Conservation (phyloP, 2,113 vertebrate species). For the Corythornis cristatus region DNA sequence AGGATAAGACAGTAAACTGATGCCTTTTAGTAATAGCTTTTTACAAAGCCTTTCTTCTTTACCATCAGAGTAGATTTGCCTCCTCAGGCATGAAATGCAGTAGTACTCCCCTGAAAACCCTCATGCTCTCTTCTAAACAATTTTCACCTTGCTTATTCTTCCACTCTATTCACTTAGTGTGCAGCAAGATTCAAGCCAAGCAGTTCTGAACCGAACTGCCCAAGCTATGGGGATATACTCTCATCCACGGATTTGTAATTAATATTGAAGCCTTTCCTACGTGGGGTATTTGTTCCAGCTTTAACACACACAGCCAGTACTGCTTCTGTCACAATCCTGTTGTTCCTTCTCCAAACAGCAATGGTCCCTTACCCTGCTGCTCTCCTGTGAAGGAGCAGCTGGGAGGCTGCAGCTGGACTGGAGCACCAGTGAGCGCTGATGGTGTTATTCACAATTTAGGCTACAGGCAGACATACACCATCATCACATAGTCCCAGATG, state of each 20-base stretch:
- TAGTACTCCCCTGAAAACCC: not conserved
- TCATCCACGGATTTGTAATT: not conserved
- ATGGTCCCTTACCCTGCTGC: not conserved
- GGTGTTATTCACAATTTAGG: not conserved
- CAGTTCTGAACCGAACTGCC: conserved; percentile 8
- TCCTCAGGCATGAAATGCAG: conserved; percentile 36
- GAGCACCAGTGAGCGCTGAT: not conserved
- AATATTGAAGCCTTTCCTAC: not conserved
- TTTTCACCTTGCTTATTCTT: not conserved
- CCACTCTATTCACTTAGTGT: not conserved
- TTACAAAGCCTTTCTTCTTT: conserved; percentile 44
- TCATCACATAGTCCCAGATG: not conserved
- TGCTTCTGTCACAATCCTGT: not conserved
- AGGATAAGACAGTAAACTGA: conserved; percentile 26
- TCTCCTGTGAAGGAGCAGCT: not conserved
- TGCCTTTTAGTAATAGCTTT: conserved; percentile 4
- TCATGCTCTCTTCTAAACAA: not conserved
- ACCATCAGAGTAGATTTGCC: conserved; percentile 11
- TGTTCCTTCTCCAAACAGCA: not conserved
- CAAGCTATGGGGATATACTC: conserved; percentile 13
- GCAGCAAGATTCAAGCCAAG: conserved; percentile 21
- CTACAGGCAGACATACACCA: not conserved
- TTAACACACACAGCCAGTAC: not conserved
- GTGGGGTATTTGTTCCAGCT: not conserved
- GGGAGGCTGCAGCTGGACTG: not conserved